These are phyloP conservation scores for Cepphus grylle DNA, from an alignment of 2,113 vertebrate species.

Conservation along the genomic window DNA sequence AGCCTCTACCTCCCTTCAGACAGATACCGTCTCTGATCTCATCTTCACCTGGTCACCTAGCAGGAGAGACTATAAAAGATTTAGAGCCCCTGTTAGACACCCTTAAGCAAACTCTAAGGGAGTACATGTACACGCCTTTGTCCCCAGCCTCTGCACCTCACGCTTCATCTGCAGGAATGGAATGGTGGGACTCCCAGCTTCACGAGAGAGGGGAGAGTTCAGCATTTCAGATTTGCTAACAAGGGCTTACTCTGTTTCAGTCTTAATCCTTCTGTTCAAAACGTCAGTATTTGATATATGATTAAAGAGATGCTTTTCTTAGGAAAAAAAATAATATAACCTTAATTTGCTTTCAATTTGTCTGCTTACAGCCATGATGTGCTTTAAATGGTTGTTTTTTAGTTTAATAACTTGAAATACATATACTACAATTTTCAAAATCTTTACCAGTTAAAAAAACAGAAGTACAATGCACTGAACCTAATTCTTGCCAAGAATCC, in stretches of 20 bases:
- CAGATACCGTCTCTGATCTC: background rate
- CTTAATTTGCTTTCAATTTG: background rate
- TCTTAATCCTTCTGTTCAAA: background rate
- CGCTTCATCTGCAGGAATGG: background rate
- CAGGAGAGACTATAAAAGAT: background rate
- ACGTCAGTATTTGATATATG: background rate
- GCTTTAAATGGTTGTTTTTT: background rate
- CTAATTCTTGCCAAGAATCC: background rate
- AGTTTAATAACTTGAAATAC: background rate
- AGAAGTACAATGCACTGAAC: background rate
- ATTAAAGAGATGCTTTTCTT: background rate
- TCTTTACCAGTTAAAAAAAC: background rate
- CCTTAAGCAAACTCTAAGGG: background rate
- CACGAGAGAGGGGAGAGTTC: background rate
- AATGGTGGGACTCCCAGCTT: background rate
- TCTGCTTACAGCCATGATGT: background rate
- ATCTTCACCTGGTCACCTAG: background rate
- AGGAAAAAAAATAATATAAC: accelerated
- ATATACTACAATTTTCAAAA: background rate
- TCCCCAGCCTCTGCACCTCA: background rate
- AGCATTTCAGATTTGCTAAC: background rate
- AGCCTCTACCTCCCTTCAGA: background rate
- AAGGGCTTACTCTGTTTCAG: background rate
- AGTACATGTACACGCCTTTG: background rate
- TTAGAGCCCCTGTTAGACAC: background rate